Conservation (phyloP, 2,113 vertebrate species). For the Mus musculus region DNA sequence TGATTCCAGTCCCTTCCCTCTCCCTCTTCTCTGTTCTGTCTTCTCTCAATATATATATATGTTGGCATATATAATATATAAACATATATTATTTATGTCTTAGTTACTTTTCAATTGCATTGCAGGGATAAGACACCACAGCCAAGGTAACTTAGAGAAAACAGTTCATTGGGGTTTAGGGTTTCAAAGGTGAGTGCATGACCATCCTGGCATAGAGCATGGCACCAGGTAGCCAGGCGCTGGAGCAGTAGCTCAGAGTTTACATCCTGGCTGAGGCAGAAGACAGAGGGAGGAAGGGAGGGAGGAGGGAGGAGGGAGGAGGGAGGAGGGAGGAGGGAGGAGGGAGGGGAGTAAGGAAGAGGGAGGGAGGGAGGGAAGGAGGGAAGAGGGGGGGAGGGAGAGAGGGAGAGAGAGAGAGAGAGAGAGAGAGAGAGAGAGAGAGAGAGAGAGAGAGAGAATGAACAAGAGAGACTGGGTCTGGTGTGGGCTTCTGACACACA, state of each 20-base stretch:
- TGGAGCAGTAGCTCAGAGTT: no score
- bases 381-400: no score
- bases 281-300: background rate
- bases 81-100: background rate
- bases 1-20: background rate
- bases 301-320: no score
- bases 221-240: background rate
- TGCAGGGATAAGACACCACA: background rate
- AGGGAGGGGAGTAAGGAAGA: no score
- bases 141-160: background rate
- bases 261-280: background rate
- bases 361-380: rapidly evolving
- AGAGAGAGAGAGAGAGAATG: background rate
- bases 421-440: background rate
- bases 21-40: background rate
- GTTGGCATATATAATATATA: no score
- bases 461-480: background rate
- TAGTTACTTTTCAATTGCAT: background rate
- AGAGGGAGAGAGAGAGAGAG: background rate
- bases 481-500: background rate
- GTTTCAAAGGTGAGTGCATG: background rate
- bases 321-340: rapidly evolving
- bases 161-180: background rate
- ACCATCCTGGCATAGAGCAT: background rate
- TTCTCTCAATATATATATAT: no score